phyloP scores from a whole-genome alignment of 2,113 vertebrate genomes.

The Perognathus longimembris region DNA sequence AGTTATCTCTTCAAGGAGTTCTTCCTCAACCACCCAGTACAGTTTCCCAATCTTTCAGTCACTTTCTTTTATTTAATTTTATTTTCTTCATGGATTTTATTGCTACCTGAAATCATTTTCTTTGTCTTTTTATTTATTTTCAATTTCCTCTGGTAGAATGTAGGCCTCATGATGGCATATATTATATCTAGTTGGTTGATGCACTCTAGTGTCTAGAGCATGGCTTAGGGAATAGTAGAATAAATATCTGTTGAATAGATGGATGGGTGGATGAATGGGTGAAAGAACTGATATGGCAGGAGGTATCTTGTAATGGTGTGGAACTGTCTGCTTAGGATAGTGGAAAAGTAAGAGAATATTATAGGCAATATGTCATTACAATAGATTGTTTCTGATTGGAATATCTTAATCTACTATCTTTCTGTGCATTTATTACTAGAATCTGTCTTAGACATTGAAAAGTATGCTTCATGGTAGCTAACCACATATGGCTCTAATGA shows the following conservation, averaged over 20 bases:
- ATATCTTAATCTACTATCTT: neutral
- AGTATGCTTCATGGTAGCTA: slow-evolving; percentile 14
- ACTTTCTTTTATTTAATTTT: neutral
- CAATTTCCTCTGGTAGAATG: neutral
- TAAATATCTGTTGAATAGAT: neutral
- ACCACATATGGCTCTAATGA: neutral
- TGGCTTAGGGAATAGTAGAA: neutral
- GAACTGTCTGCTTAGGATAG: neutral
- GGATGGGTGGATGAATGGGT: neutral
- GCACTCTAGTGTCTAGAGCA: neutral
- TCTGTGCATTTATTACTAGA: slow-evolving; percentile 31
- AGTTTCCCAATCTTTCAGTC: neutral
- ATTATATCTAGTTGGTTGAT: slow-evolving; percentile 10
- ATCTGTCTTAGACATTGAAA: neutral
- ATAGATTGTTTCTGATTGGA: neutral
- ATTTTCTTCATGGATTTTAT: slow-evolving; percentile 18
- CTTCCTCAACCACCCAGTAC: neutral
- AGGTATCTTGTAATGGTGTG: neutral
- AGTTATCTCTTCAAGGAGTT: neutral
- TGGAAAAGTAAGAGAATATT: no score
- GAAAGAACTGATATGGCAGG: neutral
- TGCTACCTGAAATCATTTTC: neutral
- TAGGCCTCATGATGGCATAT: neutral
- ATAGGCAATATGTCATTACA: neutral
- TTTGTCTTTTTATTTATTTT: slow-evolving; percentile 17